A percentile compares a stretch with the other conserved stretches of the same genome.
These are phyloP conservation scores for Semotilus atromaculatus DNA, from an alignment of 2,797 vertebrate species.

Conservation along the genomic window DNA sequence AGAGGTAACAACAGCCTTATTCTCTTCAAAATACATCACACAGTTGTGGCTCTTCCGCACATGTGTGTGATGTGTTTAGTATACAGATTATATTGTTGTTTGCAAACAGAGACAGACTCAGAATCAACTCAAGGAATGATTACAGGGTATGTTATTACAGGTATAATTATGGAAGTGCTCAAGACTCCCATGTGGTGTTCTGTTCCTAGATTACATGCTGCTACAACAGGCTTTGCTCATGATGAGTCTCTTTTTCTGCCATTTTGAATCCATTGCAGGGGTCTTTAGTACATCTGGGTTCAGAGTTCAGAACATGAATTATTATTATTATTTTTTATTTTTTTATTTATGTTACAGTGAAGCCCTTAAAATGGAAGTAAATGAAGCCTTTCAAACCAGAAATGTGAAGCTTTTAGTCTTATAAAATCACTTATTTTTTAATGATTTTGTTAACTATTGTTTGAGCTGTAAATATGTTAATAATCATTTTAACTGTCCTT, in stretches of 20 bases:
- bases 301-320: background rate
- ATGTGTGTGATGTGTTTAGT: slow-evolving; percentile 1
- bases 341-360: background rate
- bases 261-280: background rate
- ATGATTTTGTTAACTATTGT: background rate
- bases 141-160: slow-evolving; percentile 21
- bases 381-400: background rate
- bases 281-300: background rate
- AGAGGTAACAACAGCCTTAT: background rate
- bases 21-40: background rate
- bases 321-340: background rate
- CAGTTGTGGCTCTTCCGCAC: background rate
- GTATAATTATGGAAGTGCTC: slow-evolving; percentile 28
- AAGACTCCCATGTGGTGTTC: background rate
- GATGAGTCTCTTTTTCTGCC: background rate
- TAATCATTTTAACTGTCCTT: background rate
- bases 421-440: background rate
- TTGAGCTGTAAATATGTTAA: background rate
- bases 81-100: slow-evolving; percentile 25
- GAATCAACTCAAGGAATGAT: slow-evolving; percentile 34
- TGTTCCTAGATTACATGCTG: slow-evolving; percentile 18
- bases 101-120: slow-evolving; percentile 32
- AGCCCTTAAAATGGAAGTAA: background rate
- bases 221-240: background rate
- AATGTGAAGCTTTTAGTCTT: background rate